Percentiles rank a stretch among this genome's conserved stretches.
These are phyloP conservation scores for Silurus asotus DNA, from an alignment of 2,113 vertebrate genomes.

Conservation along the genomic window DNA sequence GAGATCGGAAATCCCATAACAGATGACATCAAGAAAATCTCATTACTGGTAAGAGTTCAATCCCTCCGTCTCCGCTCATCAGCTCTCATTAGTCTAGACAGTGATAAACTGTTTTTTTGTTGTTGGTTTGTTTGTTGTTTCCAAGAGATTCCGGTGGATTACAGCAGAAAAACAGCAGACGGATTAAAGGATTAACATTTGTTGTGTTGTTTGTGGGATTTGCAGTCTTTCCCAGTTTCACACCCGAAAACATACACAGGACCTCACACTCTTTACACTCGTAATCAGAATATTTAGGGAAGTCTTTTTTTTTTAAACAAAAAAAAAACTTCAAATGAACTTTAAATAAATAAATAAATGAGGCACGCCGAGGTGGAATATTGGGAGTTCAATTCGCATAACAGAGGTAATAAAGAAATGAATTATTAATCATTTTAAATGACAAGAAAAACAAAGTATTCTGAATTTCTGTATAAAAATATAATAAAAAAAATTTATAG, in stretches of 20 bases:
- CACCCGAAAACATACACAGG: neutral
- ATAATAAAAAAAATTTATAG: too few species aligned
- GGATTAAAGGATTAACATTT: neutral
- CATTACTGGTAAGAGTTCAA: constrained; percentile 70
- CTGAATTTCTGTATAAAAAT: too few species aligned
- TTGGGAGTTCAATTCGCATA: too few species aligned
- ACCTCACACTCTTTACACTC: neutral
- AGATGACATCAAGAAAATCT: constrained; percentile 75
- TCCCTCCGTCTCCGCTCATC: neutral
- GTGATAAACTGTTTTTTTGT: neutral
- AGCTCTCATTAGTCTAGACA: neutral
- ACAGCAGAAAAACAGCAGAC: neutral
- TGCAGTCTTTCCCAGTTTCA: neutral
- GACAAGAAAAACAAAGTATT: too few species aligned
- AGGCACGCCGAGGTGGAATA: too few species aligned
- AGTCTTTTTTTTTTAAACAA: too few species aligned
- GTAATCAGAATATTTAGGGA: neutral
- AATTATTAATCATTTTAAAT: too few species aligned
- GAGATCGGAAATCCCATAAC: constrained; percentile 76
- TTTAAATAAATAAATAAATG: too few species aligned
- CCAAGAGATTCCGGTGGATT: neutral
- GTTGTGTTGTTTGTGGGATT: neutral
- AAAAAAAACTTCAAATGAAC: too few species aligned
- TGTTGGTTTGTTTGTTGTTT: neutral
- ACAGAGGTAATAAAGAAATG: too few species aligned